phyloP scores from a whole-genome alignment of 2,888 invertebrate species.

The Athetis lepigone region DNA sequence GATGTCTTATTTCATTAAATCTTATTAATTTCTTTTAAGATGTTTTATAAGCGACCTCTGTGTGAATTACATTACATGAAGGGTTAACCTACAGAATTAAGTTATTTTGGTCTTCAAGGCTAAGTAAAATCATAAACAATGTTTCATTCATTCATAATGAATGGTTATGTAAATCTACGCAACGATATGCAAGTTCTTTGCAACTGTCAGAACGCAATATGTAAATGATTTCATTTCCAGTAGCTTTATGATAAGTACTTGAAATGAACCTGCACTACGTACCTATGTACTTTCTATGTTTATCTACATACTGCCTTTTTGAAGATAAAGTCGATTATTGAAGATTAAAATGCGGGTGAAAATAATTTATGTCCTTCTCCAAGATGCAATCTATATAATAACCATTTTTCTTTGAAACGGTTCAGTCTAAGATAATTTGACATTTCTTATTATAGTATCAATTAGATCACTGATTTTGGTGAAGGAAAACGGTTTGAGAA shows the following conservation, averaged over 20 bases:
- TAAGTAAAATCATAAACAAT: slow-evolving; percentile 21
- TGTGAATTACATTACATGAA: slow-evolving; percentile 19
- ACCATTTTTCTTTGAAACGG: no score
- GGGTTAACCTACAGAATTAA: slow-evolving; percentile 2
- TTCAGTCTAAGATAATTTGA: no score
- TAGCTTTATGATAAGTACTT: slow-evolving; percentile 3
- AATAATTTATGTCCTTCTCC: no score
- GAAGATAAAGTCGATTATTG: no score
- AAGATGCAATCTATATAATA: no score
- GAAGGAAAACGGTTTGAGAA: no score
- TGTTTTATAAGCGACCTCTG: slow-evolving; percentile 2
- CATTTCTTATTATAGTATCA: no score
- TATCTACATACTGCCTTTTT: no score
- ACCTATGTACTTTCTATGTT: no score
- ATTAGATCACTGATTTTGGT: no score
- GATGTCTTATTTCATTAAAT: slow-evolving; percentile 40
- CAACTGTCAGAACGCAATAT: slow-evolving; percentile 22
- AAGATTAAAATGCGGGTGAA: no score
- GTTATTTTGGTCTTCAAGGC: slow-evolving; percentile 5
- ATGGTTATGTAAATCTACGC: slow-evolving; percentile 23
- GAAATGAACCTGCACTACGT: background rate
- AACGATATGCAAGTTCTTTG: slow-evolving; percentile 5
- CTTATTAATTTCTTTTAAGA: slow-evolving; percentile 25
- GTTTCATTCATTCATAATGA: slow-evolving; percentile 18
- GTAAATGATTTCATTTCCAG: slow-evolving; percentile 30